Evolutionary conservation across 2,888 invertebrate genomes (phyloP), one percentile per base, ranked within the genome.

Genomic region (Graphium colonna): DNA sequence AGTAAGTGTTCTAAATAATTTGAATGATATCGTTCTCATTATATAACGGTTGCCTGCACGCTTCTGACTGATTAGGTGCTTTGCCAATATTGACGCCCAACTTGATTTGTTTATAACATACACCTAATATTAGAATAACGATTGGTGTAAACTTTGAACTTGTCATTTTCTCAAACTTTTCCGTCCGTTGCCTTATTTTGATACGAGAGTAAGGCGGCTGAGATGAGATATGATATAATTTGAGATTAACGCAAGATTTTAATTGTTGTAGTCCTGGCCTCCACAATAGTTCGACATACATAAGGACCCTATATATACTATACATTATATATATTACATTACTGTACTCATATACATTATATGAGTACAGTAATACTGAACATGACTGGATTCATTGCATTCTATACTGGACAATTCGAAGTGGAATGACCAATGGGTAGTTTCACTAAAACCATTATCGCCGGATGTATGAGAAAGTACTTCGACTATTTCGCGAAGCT

Each of bases 341-440:
- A n/a, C n/a, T n/a, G n/a, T n/a, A n/a, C n/a, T n/a, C n/a, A n/a
- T n/a, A n/a, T n/a, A n/a, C n/a, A n/a, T n/a, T n/a, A n/a, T n/a
- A n/a, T n/a, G n/a, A n/a, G n/a, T n/a, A n/a, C n/a, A n/a, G 26
- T 26, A 7, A 26, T 26, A 26, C 26, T 5, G 3, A 5, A 26
- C 26, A 26, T 7, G 26, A 7, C 26, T 53, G 43, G 31, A 39
- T 47, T 44, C 31, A 44, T 49, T 38, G 49, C 43, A 53, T 38
- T 21, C 43, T 39, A 39, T 49, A 38, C 15, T 17, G 42, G 17
- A 49, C 48, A 31, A 53, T 38, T 44, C 45, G 42, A 51, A 49
- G 55, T 57, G 55, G 51, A 57, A 57, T 51, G 59, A 59, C 59
- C 59, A 57, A 21, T 52, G 41, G 57, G 52, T 49, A 47, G 47